Evolutionary conservation across 1,140 invertebrate species (phyloP).

Genomic region (Drosophila elegans): DNA sequence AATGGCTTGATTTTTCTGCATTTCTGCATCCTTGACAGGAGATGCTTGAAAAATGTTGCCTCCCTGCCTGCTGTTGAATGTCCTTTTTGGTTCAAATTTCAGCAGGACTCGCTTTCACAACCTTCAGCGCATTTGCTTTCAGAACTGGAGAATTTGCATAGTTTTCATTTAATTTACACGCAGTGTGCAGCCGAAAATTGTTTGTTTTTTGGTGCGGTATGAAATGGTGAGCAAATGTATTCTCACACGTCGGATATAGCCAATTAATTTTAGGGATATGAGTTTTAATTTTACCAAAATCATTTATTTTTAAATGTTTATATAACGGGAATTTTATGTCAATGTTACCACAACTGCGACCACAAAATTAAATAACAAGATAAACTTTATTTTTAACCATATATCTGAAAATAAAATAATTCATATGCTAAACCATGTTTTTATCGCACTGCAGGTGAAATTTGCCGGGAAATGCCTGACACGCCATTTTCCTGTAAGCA

Average conservation of each 20-base stretch:
- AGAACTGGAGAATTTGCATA: conserved; percentile 32
- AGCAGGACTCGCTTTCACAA: not conserved
- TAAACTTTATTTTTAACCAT: too few species aligned
- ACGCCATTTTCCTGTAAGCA: conserved; percentile 53
- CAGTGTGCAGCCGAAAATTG: conserved; percentile 14
- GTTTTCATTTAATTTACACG: conserved; percentile 32
- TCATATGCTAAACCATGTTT: conserved; percentile 13
- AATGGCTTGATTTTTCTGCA: conserved; percentile 34
- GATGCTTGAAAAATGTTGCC: conserved; percentile 23
- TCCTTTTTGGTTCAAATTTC: conserved; percentile 26
- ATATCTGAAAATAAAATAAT: not conserved
- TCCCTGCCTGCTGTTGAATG: not conserved
- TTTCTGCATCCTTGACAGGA: conserved; percentile 38
- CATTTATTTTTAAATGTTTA: too few species aligned
- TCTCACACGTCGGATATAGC: not conserved
- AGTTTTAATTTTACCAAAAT: too few species aligned
- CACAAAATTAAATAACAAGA: not conserved
- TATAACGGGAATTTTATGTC: too few species aligned
- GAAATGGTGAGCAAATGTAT: not conserved
- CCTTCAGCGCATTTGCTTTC: not conserved
- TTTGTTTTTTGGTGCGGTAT: not conserved
- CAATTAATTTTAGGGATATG: not conserved
- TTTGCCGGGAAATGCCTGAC: conserved; percentile 27
- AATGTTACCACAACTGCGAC: not conserved
- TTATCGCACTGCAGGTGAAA: conserved; percentile 14